These are phyloP conservation scores for Argynnis bischoffii DNA, from an alignment of 2,888 invertebrate genomes.

Conservation along the genomic window DNA sequence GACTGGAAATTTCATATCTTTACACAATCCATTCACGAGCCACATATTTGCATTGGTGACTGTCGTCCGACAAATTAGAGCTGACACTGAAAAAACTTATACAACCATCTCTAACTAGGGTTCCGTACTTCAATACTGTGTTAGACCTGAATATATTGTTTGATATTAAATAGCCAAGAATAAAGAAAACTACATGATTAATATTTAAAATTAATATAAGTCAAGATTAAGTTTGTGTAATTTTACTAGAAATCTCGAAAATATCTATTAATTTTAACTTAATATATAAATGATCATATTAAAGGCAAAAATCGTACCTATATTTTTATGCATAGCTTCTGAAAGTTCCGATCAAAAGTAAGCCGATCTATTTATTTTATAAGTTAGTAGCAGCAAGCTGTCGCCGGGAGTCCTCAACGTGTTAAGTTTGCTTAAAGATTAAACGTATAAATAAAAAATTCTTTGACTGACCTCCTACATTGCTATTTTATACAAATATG, in stretches of 20 bases:
- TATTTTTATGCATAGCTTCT: slow-evolving; percentile 17
- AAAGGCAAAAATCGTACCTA: slow-evolving; percentile 42
- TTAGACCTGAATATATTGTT: no score
- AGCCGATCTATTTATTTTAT: slow-evolving; percentile 68
- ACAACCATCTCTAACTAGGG: background rate
- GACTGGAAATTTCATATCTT: slow-evolving; percentile 76
- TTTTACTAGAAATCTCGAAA: background rate
- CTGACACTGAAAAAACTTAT: slow-evolving; percentile 55
- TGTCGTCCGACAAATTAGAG: slow-evolving; percentile 74
- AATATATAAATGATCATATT: slow-evolving; percentile 38
- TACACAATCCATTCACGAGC: slow-evolving; percentile 77
- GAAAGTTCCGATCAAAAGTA: slow-evolving; percentile 51
- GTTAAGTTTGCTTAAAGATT: slow-evolving; percentile 59
- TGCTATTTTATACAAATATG: slow-evolving; percentile 24
- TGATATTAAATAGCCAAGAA: no score
- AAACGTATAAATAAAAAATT: slow-evolving; percentile 50
- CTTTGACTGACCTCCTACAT: slow-evolving; percentile 50
- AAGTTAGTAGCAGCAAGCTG: slow-evolving; percentile 63
- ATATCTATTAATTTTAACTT: background rate
- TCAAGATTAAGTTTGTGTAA: no score
- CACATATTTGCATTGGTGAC: slow-evolving; percentile 78
- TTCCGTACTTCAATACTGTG: background rate
- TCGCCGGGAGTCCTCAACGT: slow-evolving; percentile 62
- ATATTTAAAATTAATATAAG: no score
- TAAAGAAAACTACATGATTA: no score